Evolutionary conservation across 2,797 vertebrate species (phyloP), one percentile per base, ranked within the genome.

Genomic region (Rhinatrema bivittatum): DNA sequence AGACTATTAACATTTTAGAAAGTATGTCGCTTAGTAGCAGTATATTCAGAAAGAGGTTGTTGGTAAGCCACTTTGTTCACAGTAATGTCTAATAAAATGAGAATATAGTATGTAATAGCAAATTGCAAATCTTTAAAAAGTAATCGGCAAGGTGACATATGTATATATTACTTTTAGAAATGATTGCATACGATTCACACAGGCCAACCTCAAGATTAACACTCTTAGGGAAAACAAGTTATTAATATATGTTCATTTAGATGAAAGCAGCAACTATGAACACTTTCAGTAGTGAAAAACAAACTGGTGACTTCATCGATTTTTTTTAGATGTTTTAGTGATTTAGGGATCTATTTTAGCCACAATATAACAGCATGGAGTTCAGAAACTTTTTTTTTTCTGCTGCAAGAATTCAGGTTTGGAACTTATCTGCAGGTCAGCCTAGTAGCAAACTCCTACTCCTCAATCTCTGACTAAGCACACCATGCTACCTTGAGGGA

Each of bases 1-100:
- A 67, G 67, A 46, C 13, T 51, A 25, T 22, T 60, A n/a, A 62
- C 60, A 25, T 25, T 60, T 64, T 39, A 28, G 29, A 53, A 67
- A 65, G 21, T 20, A 45, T 43, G 64, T 39, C 51, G 39, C 25
- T 50, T 23, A 46, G 19, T 17, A 52, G 66, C 53, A 62, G 50
- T 28, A 41, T 21, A 30, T 36, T 32, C 6, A 27, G 26, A 39
- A 39, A 51, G 35, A 14, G 2, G 7, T 17, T 33, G 13, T 25
- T 36, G 28, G 11, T 37, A 38, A 16, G 22, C 35, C 44, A 15
- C 51, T 51, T 56, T 27, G 23, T 33, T 26, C 22, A 42, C 4
- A 31, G 46, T 37, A 34, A 9, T 35, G 32, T 39, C 8, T 51
- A 40, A 42, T 52, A 38, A 57, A 35, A 63, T n/a, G 60, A 48